Conservation (phyloP, 2,797 vertebrate genomes). For the Pogonophryne albipinna region DNA sequence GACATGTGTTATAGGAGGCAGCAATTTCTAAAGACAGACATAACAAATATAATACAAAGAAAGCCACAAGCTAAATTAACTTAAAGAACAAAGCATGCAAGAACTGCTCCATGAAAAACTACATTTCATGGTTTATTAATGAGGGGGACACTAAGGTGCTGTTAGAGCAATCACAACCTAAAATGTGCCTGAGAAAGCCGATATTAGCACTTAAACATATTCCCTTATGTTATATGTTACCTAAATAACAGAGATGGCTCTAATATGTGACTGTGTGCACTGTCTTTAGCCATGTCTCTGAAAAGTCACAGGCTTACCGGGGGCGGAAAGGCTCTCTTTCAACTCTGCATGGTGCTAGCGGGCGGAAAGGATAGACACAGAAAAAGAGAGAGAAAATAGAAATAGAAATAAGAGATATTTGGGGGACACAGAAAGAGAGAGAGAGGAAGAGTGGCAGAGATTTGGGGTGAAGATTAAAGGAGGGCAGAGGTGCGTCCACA, state of each 20-base stretch:
- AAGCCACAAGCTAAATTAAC: not conserved
- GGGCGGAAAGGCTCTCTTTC: constrained; percentile 90
- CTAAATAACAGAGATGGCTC: constrained; percentile 16
- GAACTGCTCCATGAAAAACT: constrained; percentile 16
- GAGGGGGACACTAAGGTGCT: constrained; percentile 1
- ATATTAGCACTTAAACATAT: not conserved
- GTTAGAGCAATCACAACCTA: not conserved
- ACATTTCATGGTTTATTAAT: constrained; percentile 29
- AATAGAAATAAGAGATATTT: constrained; percentile 57
- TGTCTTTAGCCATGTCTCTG: constrained; percentile 35
- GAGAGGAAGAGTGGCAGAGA: not conserved
- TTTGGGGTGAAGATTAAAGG: too few species aligned
- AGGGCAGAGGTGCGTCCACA: too few species aligned
- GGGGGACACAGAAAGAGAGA: constrained; percentile 46
- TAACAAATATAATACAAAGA: not conserved
- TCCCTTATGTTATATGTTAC: not conserved
- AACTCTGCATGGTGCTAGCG: constrained; percentile 91
- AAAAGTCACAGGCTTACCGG: constrained; percentile 91
- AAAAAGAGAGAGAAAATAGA: constrained; percentile 13
- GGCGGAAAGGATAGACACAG: constrained; percentile 25
- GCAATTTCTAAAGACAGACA: not conserved
- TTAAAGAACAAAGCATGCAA: constrained; percentile 6
- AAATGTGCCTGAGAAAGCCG: too few species aligned
- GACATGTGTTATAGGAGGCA: not conserved
- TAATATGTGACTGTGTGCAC: constrained; percentile 14